Percentiles rank a stretch among this genome's conserved stretches.
Conservation (phyloP, 64 coral and sea anemone species). For the Trachythela sp. region DNA sequence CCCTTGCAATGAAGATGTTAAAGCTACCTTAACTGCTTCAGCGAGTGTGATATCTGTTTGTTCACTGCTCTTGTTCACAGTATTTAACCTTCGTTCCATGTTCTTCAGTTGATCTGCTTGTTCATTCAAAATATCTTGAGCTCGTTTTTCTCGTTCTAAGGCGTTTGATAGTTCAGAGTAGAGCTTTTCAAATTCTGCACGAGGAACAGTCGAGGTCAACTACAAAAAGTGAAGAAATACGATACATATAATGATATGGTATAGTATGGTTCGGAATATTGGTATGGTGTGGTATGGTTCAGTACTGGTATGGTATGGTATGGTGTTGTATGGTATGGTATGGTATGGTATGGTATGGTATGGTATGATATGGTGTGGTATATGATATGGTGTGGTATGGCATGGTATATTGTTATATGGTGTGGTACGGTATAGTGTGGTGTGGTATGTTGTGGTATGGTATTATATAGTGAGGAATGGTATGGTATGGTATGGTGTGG, state of each 20-base stretch:
- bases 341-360: too few species aligned
- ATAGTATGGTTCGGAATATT: too few species aligned
- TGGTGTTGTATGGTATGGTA: too few species aligned
- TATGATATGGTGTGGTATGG: not conserved
- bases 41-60: conserved; percentile 78
- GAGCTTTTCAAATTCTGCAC: conserved; percentile 73
- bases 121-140: conserved; percentile 79
- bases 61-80: conserved; percentile 67
- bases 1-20: too few species aligned
- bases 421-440: not conserved
- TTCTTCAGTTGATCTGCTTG: conserved; percentile 90
- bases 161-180: conserved; percentile 92
- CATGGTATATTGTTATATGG: not conserved
- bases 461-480: too few species aligned
- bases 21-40: conserved; percentile 73
- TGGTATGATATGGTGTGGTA: not conserved
- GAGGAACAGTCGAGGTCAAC: conserved; percentile 82
- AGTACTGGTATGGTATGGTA: too few species aligned
- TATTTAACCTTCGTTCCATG: conserved; percentile 69
- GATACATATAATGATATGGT: too few species aligned
- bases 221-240: not conserved
- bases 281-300: too few species aligned
- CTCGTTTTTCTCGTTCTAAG: conserved; percentile 85
- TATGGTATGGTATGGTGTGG: too few species aligned
- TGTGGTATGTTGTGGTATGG: too few species aligned